Evolutionary conservation across 2,797 vertebrate species (phyloP), one percentile per base, ranked within the genome.

Genomic region (Cuniculus paca): DNA sequence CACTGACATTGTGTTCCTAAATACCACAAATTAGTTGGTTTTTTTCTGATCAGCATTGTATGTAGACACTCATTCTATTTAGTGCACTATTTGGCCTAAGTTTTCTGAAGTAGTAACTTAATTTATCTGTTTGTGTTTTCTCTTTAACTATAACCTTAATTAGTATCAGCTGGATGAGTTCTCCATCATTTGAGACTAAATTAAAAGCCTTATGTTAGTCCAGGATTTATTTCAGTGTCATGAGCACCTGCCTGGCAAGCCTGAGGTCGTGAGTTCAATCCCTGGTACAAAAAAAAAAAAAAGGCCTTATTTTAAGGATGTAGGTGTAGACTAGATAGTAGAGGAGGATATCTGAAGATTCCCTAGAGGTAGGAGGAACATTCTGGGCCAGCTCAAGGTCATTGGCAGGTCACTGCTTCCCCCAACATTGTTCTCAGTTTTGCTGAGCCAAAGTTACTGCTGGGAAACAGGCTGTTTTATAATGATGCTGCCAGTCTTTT

Each of bases 121-220:
- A 86, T 14, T 94, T 84, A 60, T 56, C 58, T 93, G 58, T 84
- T 5, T 93, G 79, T 95, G 31, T 83, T 93, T 95, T 89, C 70
- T 93, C 61, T 94, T 58, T 31, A 42, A 34, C 56, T 19, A n/a
- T 93, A 96, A 95, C 70, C 22, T 75, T 91, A 86, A 20, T 86
- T 74, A 52, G 26, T 88, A 61, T 56, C 54, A 79, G 77, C n/a
- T 74, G 19, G 39, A 28, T 88, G 61, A 52, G 45, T 60, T 75
- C 60, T 77, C 56, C 34, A 48, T 56, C 17, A 0, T 28, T 12
- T n/a, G 42, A 94, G 61, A 83, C 22, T 79, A 74, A 79, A 89
- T 50, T 17, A 88, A 90, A 36, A 39, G 74, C 58, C 77, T 88
- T 75, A 31, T 75, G 50, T 45, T 54, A 50, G 50, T 61, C n/a